Conservation (phyloP, 2,888 invertebrate genomes). For the Platycnemis pennipes region DNA sequence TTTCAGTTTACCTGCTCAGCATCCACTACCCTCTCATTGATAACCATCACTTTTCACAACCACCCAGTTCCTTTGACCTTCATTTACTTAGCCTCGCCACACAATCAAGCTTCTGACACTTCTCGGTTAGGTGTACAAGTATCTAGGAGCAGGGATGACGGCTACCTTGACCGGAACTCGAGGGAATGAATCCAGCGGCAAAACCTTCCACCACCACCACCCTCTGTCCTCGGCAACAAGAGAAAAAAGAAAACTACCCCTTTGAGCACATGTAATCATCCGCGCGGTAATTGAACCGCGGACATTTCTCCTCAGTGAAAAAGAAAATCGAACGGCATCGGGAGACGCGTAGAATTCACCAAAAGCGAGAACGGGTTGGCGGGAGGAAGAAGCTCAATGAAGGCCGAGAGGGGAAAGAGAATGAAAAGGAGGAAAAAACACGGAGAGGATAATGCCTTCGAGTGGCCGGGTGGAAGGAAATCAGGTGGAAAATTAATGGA, state of each 20-base stretch:
- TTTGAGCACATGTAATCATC: not conserved
- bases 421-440: not conserved
- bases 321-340: not conserved
- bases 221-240: too few relatives aligned
- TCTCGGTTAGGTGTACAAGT: too few relatives aligned
- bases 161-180: too few relatives aligned
- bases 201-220: too few relatives aligned
- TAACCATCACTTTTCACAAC: too few relatives aligned
- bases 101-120: too few relatives aligned
- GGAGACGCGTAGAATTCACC: not conserved
- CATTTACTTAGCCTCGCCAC: too few relatives aligned
- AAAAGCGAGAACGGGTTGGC: not conserved
- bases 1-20: too few relatives aligned
- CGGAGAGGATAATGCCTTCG: not conserved
- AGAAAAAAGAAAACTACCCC: not conserved
- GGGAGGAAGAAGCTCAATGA: not conserved
- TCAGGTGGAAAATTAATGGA: conserved; percentile 39
- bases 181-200: too few relatives aligned
- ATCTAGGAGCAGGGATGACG: too few relatives aligned
- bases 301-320: not conserved
- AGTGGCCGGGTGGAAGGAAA: not conserved
- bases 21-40: too few relatives aligned
- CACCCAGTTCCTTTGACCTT: too few relatives aligned
- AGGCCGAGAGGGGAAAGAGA: not conserved
- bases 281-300: not conserved